Conservation (phyloP, 2,113 vertebrate species). For the Petrocephalus zakoni region DNA sequence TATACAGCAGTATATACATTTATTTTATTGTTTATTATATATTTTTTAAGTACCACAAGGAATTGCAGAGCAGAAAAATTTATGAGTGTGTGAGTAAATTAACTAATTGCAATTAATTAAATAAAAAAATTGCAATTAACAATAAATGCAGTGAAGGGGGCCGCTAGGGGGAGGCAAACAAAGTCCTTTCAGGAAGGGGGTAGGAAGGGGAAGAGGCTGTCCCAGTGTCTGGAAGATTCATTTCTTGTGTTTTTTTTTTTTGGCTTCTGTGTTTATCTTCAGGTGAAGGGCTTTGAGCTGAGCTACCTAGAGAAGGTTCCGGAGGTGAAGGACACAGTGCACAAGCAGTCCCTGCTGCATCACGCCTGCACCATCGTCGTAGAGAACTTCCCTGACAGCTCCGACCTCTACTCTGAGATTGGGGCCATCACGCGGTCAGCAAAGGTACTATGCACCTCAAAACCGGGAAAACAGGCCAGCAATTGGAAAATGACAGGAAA, state of each 20-base stretch:
- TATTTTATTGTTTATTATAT: background rate
- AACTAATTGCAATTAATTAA: no score
- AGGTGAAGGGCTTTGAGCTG: constrained; percentile 98
- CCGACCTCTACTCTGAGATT: constrained; percentile 94
- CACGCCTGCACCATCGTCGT: constrained; percentile 90
- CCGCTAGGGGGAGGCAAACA: background rate
- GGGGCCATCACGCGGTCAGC: constrained; percentile 91
- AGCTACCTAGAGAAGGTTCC: constrained; percentile 98
- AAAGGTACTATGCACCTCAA: constrained; percentile 64
- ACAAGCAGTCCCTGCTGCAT: constrained; percentile 94
- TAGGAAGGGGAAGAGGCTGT: background rate
- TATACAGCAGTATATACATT: background rate
- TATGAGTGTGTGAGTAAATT: background rate
- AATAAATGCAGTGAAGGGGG: background rate
- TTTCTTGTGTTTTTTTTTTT: background rate
- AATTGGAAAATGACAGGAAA: background rate
- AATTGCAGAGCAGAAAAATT: background rate
- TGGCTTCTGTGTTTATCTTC: constrained; percentile 28
- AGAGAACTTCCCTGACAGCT: constrained; percentile 93
- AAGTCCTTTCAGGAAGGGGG: background rate
- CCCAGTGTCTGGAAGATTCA: background rate
- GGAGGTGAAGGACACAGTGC: constrained; percentile 96
- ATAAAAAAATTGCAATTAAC: background rate
- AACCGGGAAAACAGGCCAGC: background rate
- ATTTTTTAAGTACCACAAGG: background rate